Evolutionary conservation across 2,113 vertebrate species (phyloP), one percentile per base, ranked within the genome.

Genomic region (Ceratotherium simum): DNA sequence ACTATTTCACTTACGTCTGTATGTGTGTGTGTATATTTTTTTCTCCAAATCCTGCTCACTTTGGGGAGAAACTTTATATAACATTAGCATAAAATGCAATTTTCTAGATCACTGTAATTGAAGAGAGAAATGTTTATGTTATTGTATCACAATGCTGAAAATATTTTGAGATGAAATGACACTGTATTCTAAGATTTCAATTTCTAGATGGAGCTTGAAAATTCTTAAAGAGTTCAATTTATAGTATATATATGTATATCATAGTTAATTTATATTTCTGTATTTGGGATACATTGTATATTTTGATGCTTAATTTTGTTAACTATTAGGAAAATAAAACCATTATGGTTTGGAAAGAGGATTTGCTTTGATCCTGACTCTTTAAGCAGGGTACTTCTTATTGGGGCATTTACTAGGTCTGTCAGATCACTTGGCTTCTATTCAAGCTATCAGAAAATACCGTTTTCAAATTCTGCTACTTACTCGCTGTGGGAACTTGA

Each of bases 151-250:
- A 64, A 39, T 14, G 48, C n/a, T 69, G n/a, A 97, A 96, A 76
- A 56, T 95, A 86, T 90, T 95, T 97, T 79, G 21, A 97, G 80
- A 95, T 5, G 65, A 78, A 33, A 42, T 92, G 60, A 78, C 14
- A 58, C 10, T 94, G 33, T 78, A 58, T 87, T 86, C n/a, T 78
- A 92, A 54, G 54, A 73, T 93, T 96, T 92, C 48, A 86, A 16
- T 96, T 91, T 91, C 60, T 62, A 88, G 54, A 23, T 92, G 20
- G 18, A 84, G 25, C 46, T 70, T 96, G 56, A 76, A 96, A 89
- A 91, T 91, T 92, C 54, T 87, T 54, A 65, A 94, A 94, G 54
- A 92, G n/a, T 90, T 95, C 20, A 84, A 48, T 96, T 75, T 82
- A 48, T 81, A 42, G 42, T 92, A 6, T 89, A 27, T 80, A 13